phyloP scores from a whole-genome alignment of 2,113 vertebrate species.

The Sceloporus undulatus region DNA sequence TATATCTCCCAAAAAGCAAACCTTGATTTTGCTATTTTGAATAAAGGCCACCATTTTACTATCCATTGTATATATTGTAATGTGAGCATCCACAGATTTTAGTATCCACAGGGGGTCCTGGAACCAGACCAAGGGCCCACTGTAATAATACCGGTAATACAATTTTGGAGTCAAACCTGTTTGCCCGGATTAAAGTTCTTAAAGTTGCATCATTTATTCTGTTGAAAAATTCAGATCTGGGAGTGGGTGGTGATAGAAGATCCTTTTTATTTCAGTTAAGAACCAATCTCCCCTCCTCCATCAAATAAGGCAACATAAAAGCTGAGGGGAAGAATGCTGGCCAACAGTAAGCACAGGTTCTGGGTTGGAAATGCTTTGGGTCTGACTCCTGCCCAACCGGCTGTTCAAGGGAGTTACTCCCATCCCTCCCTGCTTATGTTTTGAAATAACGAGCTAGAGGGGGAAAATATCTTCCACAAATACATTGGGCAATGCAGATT shows the following conservation, averaged over 20 bases:
- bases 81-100: too few species aligned
- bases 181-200: background rate
- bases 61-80: too few species aligned
- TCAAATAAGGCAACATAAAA: background rate
- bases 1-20: too few species aligned
- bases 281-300: background rate
- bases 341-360: constrained; percentile 53
- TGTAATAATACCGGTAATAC: too few species aligned
- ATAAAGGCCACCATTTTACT: too few species aligned
- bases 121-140: too few species aligned
- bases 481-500: constrained; percentile 28
- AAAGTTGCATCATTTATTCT: constrained; percentile 2
- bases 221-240: background rate
- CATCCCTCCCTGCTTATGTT: constrained; percentile 23
- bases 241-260: background rate
- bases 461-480: constrained; percentile 5
- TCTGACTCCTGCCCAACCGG: constrained; percentile 66
- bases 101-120: too few species aligned
- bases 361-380: constrained; percentile 45
- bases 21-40: too few species aligned
- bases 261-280: constrained; percentile 2
- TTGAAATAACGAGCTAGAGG: constrained; percentile 37
- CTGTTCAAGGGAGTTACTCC: constrained; percentile 37
- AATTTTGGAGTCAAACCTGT: background rate
- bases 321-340: constrained; percentile 63